A percentile compares a stretch with the other conserved stretches of the same genome.
Conservation (phyloP, 2,113 vertebrate species). For the Hemicordylus capensis region DNA sequence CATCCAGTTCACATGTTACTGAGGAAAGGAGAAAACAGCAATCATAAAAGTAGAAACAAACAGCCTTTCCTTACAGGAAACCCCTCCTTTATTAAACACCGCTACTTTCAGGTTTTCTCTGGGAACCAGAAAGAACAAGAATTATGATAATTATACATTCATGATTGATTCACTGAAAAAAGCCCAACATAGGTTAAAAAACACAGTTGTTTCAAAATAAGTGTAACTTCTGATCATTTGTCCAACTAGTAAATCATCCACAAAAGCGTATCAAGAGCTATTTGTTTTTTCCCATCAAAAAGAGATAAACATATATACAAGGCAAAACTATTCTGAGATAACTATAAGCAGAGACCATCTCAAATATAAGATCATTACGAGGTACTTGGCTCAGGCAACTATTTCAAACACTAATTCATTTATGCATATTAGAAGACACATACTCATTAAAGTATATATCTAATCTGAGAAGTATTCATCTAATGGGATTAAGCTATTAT, state of each 20-base stretch:
- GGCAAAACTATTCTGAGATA: conserved; percentile 4
- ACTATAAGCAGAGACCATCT: neutral
- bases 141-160: conserved; percentile 2
- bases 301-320: neutral
- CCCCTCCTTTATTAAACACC: neutral
- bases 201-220: neutral
- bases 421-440: neutral
- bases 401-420: neutral
- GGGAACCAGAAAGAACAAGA: neutral
- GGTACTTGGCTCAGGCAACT: neutral
- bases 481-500: neutral
- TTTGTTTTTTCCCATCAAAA: neutral
- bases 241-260: neutral
- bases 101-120: neutral
- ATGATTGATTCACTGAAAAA: neutral
- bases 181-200: neutral
- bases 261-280: neutral
- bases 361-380: neutral
- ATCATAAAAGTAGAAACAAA: neutral
- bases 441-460: neutral
- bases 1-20: neutral
- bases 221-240: neutral
- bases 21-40: too few relatives aligned
- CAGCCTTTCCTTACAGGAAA: neutral
- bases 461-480: neutral